phyloP scores from a whole-genome alignment of 2,113 vertebrate species.

The Sinocyclocheilus rhinocerous region DNA sequence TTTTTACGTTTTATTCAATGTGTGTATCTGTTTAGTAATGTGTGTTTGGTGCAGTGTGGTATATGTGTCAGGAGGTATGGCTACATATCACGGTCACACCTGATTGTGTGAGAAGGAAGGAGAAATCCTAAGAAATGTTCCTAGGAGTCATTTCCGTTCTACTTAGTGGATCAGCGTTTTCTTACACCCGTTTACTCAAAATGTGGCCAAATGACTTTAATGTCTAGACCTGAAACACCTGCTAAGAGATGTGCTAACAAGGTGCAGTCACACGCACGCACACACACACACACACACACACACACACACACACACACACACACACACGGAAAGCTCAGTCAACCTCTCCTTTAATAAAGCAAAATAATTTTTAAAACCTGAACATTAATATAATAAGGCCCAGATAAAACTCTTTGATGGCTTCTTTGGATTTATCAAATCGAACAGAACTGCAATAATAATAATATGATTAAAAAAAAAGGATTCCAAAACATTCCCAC shows the following conservation, averaged over 20 bases:
- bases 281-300: background rate
- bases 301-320: background rate
- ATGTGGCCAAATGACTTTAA: background rate
- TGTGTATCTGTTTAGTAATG: constrained; percentile 41
- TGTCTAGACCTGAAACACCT: constrained; percentile 44
- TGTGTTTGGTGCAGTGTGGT: background rate
- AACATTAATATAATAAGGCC: background rate
- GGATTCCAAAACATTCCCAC: background rate
- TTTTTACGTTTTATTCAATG: constrained; percentile 47
- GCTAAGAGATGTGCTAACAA: constrained; percentile 48
- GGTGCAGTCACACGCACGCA: constrained; percentile 7
- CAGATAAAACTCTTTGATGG: background rate
- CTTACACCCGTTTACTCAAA: constrained; percentile 28
- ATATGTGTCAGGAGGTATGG: background rate
- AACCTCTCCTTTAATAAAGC: background rate
- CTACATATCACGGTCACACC: too few species aligned
- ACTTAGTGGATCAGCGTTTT: background rate
- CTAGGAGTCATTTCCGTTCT: background rate
- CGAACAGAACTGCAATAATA: too few species aligned
- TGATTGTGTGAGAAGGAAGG: background rate
- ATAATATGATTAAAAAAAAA: background rate
- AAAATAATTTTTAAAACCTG: background rate
- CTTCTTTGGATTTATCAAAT: background rate
- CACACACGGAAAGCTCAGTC: background rate
- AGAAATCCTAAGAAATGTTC: background rate